Percentiles rank a stretch among this genome's conserved stretches.
Conservation (phyloP, 2,797 vertebrate species). For the Hafferia zeledoni region DNA sequence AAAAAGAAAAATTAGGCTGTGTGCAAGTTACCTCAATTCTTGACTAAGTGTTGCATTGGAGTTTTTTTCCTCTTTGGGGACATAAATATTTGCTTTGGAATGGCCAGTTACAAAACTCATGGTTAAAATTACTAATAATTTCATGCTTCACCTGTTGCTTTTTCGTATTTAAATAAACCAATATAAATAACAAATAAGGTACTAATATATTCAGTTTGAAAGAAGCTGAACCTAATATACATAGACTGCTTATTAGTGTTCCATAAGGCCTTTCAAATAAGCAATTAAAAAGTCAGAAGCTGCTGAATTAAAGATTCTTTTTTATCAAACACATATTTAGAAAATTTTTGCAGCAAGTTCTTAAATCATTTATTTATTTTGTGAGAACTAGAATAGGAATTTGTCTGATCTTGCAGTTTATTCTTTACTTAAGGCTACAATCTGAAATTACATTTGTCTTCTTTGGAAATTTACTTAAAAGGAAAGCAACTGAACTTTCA, state of each 20-base stretch:
- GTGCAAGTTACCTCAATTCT: not conserved
- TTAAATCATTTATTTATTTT: not conserved
- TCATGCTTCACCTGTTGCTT: not conserved
- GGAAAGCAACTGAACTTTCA: constrained; percentile 16
- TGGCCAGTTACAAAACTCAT: not conserved
- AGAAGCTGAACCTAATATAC: not conserved
- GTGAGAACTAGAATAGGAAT: not conserved
- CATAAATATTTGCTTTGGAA: not conserved
- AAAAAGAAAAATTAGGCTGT: not conserved
- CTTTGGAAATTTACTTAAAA: not conserved
- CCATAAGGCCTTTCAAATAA: not conserved
- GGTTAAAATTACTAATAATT: not conserved
- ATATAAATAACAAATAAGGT: not conserved
- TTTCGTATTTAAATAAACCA: not conserved
- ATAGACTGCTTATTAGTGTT: not conserved
- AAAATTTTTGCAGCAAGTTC: not conserved
- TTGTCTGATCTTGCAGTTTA: not conserved
- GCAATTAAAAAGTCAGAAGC: not conserved
- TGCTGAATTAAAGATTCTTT: not conserved
- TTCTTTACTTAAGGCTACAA: not conserved
- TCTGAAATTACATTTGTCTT: not conserved
- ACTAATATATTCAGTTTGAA: not conserved
- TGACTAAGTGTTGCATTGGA: not conserved
- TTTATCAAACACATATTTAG: not conserved
- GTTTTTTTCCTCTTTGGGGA: rapidly evolving